phyloP scores from a whole-genome alignment of 2,888 invertebrate genomes.

The Holacanthella duospinosa region DNA sequence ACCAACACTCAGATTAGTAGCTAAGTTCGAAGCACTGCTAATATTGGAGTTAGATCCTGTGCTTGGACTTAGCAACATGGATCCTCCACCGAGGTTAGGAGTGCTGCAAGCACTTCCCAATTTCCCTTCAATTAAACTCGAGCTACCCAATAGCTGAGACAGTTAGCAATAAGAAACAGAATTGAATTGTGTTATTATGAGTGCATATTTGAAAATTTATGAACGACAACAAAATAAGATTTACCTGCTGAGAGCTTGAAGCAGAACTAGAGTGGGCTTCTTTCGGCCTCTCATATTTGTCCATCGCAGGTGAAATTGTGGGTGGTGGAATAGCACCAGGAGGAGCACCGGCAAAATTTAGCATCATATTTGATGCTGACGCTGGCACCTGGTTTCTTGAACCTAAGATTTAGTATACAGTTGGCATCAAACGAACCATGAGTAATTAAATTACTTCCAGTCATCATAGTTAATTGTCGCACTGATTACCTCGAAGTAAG shows the following conservation, averaged over 20 bases:
- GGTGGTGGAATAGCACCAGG: conserved; percentile 37
- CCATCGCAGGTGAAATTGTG: conserved; percentile 30
- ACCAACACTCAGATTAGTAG: conserved; percentile 38
- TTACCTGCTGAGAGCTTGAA: conserved; percentile 1
- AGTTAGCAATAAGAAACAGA: not conserved
- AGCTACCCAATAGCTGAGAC: conserved; percentile 20
- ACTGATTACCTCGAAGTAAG: conserved; percentile 42
- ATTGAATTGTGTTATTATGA: no score
- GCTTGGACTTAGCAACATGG: not conserved
- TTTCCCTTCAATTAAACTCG: conserved; percentile 8
- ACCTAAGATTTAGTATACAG: no score
- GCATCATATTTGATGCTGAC: conserved; percentile 32
- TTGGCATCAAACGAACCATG: no score
- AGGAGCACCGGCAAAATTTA: conserved; percentile 35
- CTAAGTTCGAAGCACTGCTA: not conserved
- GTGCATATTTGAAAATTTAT: no score
- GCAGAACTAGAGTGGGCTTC: conserved; percentile 35
- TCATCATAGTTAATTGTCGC: no score
- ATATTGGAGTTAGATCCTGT: not conserved
- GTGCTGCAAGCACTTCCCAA: conserved; percentile 1
- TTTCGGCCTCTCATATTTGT: conserved; percentile 38
- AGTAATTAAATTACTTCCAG: no score
- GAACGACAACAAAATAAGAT: no score
- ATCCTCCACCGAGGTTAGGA: not conserved
- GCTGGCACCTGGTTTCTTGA: conserved; percentile 17